A percentile compares a stretch with the other conserved stretches of the same genome.
These are phyloP conservation scores for Synanthedon formicaeformis DNA, from an alignment of 2,888 invertebrate species.

Conservation along the genomic window DNA sequence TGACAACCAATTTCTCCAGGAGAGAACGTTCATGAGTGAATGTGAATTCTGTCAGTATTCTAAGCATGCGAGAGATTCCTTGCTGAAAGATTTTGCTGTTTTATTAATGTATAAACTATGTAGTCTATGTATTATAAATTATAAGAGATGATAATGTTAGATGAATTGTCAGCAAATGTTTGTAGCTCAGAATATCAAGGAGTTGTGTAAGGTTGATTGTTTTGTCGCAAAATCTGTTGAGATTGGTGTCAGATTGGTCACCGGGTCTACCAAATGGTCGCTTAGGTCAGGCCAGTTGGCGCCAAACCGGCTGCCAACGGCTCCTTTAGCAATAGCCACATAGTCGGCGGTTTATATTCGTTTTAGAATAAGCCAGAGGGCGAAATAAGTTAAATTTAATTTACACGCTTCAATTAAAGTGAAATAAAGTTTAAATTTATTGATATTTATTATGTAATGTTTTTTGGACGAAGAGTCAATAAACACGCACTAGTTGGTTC, in stretches of 20 bases:
- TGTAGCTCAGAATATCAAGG: no score
- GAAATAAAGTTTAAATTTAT: conserved; percentile 42
- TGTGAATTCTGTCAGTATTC: background rate
- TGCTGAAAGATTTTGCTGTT: background rate
- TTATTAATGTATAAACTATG: background rate
- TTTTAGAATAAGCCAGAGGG: conserved; percentile 67
- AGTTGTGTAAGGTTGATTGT: no score
- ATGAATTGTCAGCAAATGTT: no score
- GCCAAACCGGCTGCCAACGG: conserved; percentile 23
- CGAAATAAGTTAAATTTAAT: conserved; percentile 47
- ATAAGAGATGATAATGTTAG: no score
- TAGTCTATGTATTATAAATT: background rate
- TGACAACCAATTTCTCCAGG: background rate
- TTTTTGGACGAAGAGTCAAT: conserved; percentile 67
- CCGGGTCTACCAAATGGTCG: conserved; percentile 6
- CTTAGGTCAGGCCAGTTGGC: conserved; percentile 1
- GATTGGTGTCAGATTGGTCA: background rate
- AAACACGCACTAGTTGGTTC: conserved; percentile 72
- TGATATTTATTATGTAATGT: conserved; percentile 51
- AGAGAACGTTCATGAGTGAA: background rate
- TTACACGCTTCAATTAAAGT: conserved; percentile 63
- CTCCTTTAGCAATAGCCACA: conserved; percentile 67
- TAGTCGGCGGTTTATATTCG: conserved; percentile 67
- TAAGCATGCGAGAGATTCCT: background rate
- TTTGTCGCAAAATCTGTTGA: background rate